These are phyloP conservation scores for Pholis gunnellus DNA, from an alignment of 2,113 vertebrate genomes.

Conservation along the genomic window DNA sequence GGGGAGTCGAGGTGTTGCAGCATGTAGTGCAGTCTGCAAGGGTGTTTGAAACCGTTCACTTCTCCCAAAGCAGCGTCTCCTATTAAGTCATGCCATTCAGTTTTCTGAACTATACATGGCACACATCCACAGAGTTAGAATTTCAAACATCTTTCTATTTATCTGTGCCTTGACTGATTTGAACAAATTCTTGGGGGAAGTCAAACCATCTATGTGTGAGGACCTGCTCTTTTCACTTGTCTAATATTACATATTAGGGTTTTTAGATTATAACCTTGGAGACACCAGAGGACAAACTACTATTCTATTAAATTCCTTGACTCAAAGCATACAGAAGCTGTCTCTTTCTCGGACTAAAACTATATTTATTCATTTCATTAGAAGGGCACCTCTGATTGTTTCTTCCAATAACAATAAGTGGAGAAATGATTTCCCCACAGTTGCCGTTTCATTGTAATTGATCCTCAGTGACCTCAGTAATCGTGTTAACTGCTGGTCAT, in stretches of 20 bases:
- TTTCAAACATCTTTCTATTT: background rate
- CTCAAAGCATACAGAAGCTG: background rate
- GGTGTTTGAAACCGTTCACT: background rate
- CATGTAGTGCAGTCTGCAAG: background rate
- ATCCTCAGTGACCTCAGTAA: constrained; percentile 35
- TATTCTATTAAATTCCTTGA: constrained; percentile 18
- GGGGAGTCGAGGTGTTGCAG: too few species aligned
- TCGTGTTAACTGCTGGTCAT: constrained; percentile 33
- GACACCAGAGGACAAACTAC: background rate
- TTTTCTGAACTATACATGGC: background rate
- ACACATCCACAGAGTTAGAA: background rate
- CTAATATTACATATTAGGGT: background rate
- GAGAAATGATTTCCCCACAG: constrained; percentile 35
- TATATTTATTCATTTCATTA: constrained; percentile 18
- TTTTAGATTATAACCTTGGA: constrained; percentile 5
- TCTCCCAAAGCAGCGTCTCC: background rate
- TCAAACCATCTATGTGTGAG: background rate
- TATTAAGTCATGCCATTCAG: background rate
- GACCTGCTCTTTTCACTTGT: background rate
- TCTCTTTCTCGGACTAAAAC: constrained; percentile 2
- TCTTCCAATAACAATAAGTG: constrained; percentile 26
- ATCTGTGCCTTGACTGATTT: background rate
- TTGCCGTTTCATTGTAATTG: constrained; percentile 14
- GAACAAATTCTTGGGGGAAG: background rate
- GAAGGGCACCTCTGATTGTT: constrained; percentile 27